Evolutionary conservation across 2,113 vertebrate species (phyloP).

Genomic region (Psittacus erithacus): DNA sequence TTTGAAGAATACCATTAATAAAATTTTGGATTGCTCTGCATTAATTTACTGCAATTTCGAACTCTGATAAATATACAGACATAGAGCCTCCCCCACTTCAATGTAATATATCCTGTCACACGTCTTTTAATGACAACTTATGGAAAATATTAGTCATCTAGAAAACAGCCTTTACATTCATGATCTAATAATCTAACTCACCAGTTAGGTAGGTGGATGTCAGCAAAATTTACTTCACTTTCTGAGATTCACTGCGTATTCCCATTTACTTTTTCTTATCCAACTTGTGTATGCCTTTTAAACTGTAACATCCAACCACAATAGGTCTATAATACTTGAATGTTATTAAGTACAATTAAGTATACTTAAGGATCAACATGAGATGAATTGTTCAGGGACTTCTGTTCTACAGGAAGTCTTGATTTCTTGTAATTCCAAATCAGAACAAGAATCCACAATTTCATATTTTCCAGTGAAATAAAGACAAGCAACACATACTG

Average conservation of each 20-base stretch:
- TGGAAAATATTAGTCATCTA: not conserved
- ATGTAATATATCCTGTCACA: not conserved
- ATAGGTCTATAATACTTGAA: not conserved
- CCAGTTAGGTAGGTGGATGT: not conserved
- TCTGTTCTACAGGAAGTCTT: not conserved
- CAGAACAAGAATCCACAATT: not conserved
- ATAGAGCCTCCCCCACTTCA: not conserved
- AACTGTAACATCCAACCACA: not conserved
- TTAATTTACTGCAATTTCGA: slow-evolving; percentile 19
- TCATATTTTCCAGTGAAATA: not conserved
- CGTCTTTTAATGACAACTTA: not conserved
- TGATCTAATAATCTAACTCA: not conserved
- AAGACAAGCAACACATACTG: not conserved
- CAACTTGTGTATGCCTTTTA: not conserved
- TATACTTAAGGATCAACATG: not conserved
- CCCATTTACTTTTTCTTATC: not conserved
- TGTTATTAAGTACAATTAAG: not conserved
- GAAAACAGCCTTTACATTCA: not conserved
- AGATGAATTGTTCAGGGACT: not conserved
- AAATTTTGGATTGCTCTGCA: not conserved
- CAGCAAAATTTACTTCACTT: not conserved
- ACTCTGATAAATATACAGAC: not conserved
- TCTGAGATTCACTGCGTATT: not conserved
- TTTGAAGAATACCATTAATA: not conserved
- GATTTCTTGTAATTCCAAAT: not conserved